These are phyloP conservation scores for Thaumatotibia leucotreta DNA, from an alignment of 1,140 invertebrate species.

Conservation along the genomic window DNA sequence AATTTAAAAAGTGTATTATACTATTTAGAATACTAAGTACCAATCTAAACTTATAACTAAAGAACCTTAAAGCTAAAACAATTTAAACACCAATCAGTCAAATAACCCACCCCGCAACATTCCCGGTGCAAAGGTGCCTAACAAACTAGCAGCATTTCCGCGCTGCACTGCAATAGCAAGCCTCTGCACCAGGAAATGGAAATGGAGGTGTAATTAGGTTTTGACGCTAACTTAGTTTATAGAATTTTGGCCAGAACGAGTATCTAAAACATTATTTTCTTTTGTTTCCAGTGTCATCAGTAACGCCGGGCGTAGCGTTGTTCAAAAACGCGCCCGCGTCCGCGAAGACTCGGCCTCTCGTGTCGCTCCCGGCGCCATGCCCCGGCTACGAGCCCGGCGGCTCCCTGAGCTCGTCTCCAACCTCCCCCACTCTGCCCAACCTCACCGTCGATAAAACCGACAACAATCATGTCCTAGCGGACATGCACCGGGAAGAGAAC, in stretches of 20 bases:
- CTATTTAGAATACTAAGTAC: too few relatives aligned
- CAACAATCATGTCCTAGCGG: constrained; percentile 16
- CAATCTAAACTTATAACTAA: too few relatives aligned
- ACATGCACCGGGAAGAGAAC: constrained; percentile 21
- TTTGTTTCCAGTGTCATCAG: neutral
- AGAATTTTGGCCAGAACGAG: neutral
- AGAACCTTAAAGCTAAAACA: too few relatives aligned
- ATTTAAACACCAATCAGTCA: too few relatives aligned
- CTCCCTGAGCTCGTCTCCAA: neutral
- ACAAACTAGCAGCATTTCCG: too few relatives aligned
- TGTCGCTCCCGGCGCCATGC: neutral
- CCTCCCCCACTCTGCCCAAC: constrained; percentile 32
- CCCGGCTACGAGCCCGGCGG: neutral
- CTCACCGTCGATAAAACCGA: constrained; percentile 36
- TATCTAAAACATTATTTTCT: neutral
- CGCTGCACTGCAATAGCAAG: too few relatives aligned
- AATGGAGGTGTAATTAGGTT: too few relatives aligned
- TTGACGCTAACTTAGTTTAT: too few relatives aligned
- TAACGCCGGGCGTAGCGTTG: neutral
- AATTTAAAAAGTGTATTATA: too few relatives aligned
- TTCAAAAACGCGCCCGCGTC: neutral
- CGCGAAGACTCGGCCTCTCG: neutral
- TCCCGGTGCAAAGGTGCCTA: too few relatives aligned
- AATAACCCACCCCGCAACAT: too few relatives aligned
- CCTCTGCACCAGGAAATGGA: too few relatives aligned